A percentile compares a stretch with the other conserved stretches of the same genome.
phyloP scores from a whole-genome alignment of 2,888 invertebrate species.

The Tetheella fluctuosa region DNA sequence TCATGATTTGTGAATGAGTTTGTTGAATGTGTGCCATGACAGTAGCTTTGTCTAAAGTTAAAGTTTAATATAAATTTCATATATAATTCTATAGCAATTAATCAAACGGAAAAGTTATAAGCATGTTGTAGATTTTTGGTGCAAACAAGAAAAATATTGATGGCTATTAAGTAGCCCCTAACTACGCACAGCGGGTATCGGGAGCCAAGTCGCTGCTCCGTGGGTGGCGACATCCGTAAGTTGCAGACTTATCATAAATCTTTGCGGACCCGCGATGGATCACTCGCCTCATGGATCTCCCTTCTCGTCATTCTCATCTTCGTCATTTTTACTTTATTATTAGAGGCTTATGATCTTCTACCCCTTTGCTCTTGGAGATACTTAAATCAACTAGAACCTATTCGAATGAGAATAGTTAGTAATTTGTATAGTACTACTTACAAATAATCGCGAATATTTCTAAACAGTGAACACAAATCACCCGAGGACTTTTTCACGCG shows the following conservation, averaged over 20 bases:
- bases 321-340: constrained; percentile 69
- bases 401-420: not conserved
- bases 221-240: constrained; percentile 66
- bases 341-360: constrained; percentile 51
- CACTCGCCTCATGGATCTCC: constrained; percentile 43
- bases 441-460: not conserved
- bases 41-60: too few species aligned
- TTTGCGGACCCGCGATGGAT: constrained; percentile 58
- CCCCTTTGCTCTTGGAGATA: constrained; percentile 36
- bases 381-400: not conserved
- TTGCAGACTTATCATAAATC: constrained; percentile 71
- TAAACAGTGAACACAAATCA: constrained; percentile 14
- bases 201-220: constrained; percentile 42
- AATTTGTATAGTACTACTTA: not conserved
- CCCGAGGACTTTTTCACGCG: constrained; percentile 29
- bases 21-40: not conserved
- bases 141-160: constrained; percentile 1
- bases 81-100: not conserved
- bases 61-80: too few species aligned
- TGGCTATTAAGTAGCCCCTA: constrained; percentile 10
- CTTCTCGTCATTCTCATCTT: constrained; percentile 40
- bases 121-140: not conserved
- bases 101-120: not conserved
- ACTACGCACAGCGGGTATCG: constrained; percentile 25
- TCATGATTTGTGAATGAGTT: too few species aligned